Percentiles rank a stretch among this genome's conserved stretches.
Evolutionary conservation across 2,888 invertebrate species (phyloP).

Genomic region (Panzeria rudis): DNA sequence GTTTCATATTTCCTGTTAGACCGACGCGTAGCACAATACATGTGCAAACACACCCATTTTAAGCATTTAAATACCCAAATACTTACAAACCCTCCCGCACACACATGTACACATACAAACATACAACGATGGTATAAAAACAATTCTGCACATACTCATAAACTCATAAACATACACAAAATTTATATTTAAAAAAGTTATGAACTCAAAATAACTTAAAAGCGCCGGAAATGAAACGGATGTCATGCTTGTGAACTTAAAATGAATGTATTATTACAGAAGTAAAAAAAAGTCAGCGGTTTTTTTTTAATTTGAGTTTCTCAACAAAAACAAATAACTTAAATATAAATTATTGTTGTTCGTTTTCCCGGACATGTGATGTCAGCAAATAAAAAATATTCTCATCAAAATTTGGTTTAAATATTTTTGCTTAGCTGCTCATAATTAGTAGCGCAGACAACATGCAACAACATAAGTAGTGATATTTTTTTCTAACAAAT

Average conservation of each 20-base stretch:
- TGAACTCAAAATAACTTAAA: conserved; percentile 73
- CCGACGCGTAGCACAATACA: conserved; percentile 30
- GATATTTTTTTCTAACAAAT: too few relatives aligned
- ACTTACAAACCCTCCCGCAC: not conserved
- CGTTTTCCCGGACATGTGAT: not conserved
- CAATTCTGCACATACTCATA: not conserved
- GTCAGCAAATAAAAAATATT: conserved; percentile 24
- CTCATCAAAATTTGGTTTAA: not conserved
- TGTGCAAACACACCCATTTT: conserved; percentile 48
- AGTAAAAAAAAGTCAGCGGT: conserved; percentile 21
- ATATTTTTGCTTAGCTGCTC: not conserved
- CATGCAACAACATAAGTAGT: too few relatives aligned
- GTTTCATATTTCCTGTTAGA: conserved; percentile 63
- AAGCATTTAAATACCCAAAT: conserved; percentile 38
- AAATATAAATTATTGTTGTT: conserved; percentile 28
- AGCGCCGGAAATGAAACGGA: conserved; percentile 78
- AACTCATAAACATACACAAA: not conserved
- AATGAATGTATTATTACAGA: conserved; percentile 53
- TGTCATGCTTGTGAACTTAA: conserved; percentile 74
- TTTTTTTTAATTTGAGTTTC: conserved; percentile 39
- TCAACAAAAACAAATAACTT: conserved; percentile 6
- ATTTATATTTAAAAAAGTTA: conserved; percentile 75
- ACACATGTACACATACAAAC: not conserved
- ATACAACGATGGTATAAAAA: not conserved
- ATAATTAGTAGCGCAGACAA: conserved; percentile 17